A percentile compares a stretch with the other conserved stretches of the same genome.
Conservation (phyloP, 2,888 invertebrate genomes). For the Drosophila fungiperda region DNA sequence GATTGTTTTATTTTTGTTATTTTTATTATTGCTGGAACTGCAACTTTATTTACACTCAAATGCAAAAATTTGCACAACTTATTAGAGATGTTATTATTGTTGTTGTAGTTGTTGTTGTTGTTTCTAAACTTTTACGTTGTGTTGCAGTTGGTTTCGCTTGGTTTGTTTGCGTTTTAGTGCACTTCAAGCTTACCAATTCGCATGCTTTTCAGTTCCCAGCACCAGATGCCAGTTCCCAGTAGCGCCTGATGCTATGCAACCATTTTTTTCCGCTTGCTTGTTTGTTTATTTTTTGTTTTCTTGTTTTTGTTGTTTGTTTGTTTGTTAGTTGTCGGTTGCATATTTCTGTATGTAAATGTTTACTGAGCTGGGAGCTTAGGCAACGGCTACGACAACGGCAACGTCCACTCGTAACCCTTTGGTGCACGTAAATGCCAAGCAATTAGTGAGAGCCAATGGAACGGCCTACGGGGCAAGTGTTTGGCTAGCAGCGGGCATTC, state of each 20-base stretch:
- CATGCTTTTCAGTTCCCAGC: neutral
- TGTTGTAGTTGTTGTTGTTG: constrained; percentile 58
- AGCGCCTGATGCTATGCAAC: constrained; percentile 65
- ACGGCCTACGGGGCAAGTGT: neutral
- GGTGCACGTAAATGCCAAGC: constrained; percentile 71
- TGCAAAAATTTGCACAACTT: constrained; percentile 78
- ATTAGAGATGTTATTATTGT: constrained; percentile 70
- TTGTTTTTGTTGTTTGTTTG: constrained; percentile 33
- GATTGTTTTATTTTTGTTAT: constrained; percentile 34
- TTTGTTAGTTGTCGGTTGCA: constrained; percentile 68
- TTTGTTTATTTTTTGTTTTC: constrained; percentile 51
- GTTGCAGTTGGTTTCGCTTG: constrained; percentile 16
- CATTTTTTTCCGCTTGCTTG: constrained; percentile 34
- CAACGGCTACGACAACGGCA: constrained; percentile 14
- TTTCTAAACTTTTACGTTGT: constrained; percentile 70
- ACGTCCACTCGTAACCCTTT: constrained; percentile 61
- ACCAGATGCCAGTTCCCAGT: constrained; percentile 21
- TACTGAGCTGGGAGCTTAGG: constrained; percentile 50
- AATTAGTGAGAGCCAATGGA: constrained; percentile 59
- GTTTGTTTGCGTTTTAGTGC: constrained; percentile 60
- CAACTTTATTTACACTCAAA: constrained; percentile 78
- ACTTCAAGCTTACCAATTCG: constrained; percentile 44
- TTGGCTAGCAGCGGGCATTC: neutral
- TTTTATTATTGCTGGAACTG: constrained; percentile 42
- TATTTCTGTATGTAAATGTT: constrained; percentile 76